Base-by-base conservation (phyloP, 2,113 vertebrate genomes). In the Cephalopholis sonnerati region DNA sequence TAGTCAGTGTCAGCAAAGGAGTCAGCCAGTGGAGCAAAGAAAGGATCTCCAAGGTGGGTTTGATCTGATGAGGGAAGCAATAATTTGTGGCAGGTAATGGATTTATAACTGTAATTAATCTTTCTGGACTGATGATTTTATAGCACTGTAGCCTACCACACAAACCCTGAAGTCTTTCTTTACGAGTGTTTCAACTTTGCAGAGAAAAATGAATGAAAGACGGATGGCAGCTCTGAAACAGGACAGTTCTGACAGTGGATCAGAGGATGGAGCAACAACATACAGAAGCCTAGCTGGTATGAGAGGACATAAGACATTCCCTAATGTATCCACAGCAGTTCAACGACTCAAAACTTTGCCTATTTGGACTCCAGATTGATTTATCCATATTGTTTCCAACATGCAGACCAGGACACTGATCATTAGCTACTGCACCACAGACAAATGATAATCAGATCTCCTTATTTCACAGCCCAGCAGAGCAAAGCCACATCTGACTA, bases 11-110 rank as follows among this genome's bases (percentile, higher is more conserved):
- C 75, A 96, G 91, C 84, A 97, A 97, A 91, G 97, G 97, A 27
- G 96, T 99, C 3, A 92, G 93, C 75, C 97, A 97, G 77, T 99
- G 98, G 98, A 97, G 93, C 87, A 94, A 95, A 32, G 97, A 98
- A 83, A 96, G 95, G 65, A 91, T 94, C 79, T 96, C 95, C 39
- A 95, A 97, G 97, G 98, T 99, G 36, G 53, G 95, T 65, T 80
- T 58, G 24, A 32, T 27, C 24, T n/a, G 5, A 86, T 24, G 24
- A 58, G 25, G 12, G n/a, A 48, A 20, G 0, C 3, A 25, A 22
- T 17, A 0, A n/a, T 65, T 69, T 65, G 7, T 51, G 8, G 29
- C 3, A 54, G 29, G 8, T 36, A 25, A 22, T 24, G 46, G 44
- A 67, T 12, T 29, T 51, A 20, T 13, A n/a, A 22, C 6, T 71